phyloP scores from a whole-genome alignment of 1,140 invertebrate species.

The Protaetia brevitarsis region DNA sequence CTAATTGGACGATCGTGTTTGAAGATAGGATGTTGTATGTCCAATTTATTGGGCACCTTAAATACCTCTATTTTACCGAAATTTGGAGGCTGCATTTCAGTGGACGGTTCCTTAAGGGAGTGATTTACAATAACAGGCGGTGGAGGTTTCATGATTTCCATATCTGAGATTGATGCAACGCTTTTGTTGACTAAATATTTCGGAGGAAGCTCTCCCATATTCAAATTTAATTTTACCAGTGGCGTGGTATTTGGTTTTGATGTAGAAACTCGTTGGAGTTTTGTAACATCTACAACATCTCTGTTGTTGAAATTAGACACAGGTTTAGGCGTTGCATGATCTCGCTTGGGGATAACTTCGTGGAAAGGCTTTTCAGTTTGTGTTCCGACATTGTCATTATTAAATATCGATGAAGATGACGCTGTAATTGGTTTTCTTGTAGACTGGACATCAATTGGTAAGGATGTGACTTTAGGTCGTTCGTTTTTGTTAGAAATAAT shows the following conservation, averaged over 20 bases:
- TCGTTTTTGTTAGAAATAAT: neutral
- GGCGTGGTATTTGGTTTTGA: constrained; percentile 30
- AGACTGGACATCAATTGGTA: constrained; percentile 39
- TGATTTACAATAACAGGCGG: constrained; percentile 23
- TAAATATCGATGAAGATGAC: neutral
- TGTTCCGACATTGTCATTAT: constrained; percentile 21
- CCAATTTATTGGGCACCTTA: neutral
- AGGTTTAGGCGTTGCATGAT: neutral
- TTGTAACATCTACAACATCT: neutral
- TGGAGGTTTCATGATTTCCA: constrained; percentile 44
- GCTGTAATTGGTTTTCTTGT: constrained; percentile 14
- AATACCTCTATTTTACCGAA: constrained; percentile 2
- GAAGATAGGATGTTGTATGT: no score
- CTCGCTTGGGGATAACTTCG: neutral
- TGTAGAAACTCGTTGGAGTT: neutral
- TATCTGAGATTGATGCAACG: constrained; percentile 24
- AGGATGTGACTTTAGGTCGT: constrained; percentile 42
- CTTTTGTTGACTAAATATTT: neutral
- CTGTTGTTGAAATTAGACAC: neutral
- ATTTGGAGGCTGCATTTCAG: constrained; percentile 38
- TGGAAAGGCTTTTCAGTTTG: constrained; percentile 44
- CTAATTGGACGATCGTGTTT: neutral
- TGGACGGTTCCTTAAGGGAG: constrained; percentile 27
- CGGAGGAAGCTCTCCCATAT: constrained; percentile 30
- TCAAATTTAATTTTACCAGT: constrained; percentile 21